Percentiles rank a stretch among this genome's conserved stretches.
Evolutionary conservation across 2,797 vertebrate genomes (phyloP).

Genomic region (Gobionotothen gibberifrons): DNA sequence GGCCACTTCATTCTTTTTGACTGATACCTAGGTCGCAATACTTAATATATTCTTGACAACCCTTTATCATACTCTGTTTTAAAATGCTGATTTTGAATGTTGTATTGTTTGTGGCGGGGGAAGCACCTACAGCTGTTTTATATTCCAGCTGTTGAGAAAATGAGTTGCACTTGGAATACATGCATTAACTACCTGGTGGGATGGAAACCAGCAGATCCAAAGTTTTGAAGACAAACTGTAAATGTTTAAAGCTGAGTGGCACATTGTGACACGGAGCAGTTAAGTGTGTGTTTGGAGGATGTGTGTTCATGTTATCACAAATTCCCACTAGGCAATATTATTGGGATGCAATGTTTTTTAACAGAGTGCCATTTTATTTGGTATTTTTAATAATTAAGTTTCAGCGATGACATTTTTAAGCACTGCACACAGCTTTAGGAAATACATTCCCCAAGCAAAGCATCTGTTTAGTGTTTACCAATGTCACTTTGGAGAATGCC

Average conservation of each 20-base stretch:
- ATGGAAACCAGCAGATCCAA: slow-evolving; percentile 7
- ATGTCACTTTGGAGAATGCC: slow-evolving; percentile 61
- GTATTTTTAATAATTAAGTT: slow-evolving; percentile 44
- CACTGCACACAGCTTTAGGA: slow-evolving; percentile 27
- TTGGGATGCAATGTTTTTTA: slow-evolving; percentile 2
- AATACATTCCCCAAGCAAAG: slow-evolving; percentile 54
- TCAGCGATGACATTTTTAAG: slow-evolving; percentile 49
- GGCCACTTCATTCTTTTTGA: neutral
- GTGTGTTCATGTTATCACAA: neutral
- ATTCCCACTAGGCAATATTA: neutral
- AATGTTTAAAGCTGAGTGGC: slow-evolving; percentile 4
- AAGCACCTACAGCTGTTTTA: slow-evolving; percentile 9
- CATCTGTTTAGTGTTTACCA: slow-evolving; percentile 65
- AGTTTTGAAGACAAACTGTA: neutral
- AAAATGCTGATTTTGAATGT: neutral
- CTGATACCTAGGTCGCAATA: neutral
- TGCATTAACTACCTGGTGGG: slow-evolving; percentile 27
- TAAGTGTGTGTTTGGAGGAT: neutral
- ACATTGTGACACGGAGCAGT: slow-evolving; percentile 9
- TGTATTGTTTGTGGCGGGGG: neutral
- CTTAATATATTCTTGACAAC: neutral
- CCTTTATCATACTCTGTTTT: neutral
- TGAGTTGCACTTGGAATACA: slow-evolving; percentile 4
- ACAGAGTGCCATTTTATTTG: slow-evolving; percentile 7
- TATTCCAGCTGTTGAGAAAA: neutral